Base-by-base conservation (phyloP, 2,797 vertebrate genomes). In the Myotis pilosus region DNA sequence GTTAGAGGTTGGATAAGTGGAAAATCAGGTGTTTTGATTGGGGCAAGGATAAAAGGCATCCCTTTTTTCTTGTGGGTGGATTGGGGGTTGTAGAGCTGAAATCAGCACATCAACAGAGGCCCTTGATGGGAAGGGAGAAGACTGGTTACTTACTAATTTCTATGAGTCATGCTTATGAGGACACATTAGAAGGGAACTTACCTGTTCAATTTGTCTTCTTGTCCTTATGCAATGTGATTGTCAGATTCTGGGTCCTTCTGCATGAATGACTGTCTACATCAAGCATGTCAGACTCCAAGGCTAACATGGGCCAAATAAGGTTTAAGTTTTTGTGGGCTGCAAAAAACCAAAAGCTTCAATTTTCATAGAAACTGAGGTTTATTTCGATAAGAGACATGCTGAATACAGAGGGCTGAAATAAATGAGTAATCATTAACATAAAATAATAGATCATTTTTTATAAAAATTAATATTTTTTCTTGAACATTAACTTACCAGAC, bases 221-320 rank as follows among this genome's bases (percentile, higher is more conserved):
- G 11, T 3, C 20, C 13, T 72, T 36, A 44, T 1, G 11, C 10
- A 28, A 2, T 0, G 0, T 44, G 20, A 13, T 51, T 20, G 25
- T 79, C 30, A 44, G 36, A 78, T 19, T 68, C 22, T 28, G 16
- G 44, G 44, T 11, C 4, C 16, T 89, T 91, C 23, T 60, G 9
- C 12, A 5, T 12, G 28, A 82, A 51, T 33, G 53, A 28, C 33
- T 38, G 1, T n/a, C 79, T 64, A n/a, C 30, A 64, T 60, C 57
- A 60, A 28, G 57, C 57, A 28, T 60, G 57, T 60, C 25, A 60
- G 28, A 60, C 57, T 60, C 11, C 28, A 60, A 60, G 57, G 25
- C 25, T 28, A 28, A 28, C 57, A 60, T 4, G 11, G 57, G 25
- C 11, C 57, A 60, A 60, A 60, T 60, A 60, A 60, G 57, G 57